phyloP scores from a whole-genome alignment of 1,140 invertebrate species.

The Brachionus calyciflorus region DNA sequence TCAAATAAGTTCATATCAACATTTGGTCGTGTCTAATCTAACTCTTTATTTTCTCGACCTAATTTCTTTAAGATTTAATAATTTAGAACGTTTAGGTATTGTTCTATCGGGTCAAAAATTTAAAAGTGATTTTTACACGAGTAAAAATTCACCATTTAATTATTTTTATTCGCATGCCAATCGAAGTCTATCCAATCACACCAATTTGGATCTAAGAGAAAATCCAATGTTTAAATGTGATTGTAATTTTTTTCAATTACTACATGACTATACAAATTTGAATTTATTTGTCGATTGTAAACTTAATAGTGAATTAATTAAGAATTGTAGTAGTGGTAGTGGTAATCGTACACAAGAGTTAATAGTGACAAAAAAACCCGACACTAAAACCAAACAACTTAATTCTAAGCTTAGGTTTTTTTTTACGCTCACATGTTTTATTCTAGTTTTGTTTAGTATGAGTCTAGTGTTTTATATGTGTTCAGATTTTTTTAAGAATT shows the following conservation, averaged over 20 bases:
- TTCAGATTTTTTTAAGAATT: conserved; percentile 12
- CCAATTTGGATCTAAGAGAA: not conserved
- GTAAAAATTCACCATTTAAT: conserved; percentile 14
- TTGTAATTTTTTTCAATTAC: not conserved
- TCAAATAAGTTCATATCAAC: not conserved
- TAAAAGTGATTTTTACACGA: conserved; percentile 11
- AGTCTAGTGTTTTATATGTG: not conserved
- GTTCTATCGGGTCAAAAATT: conserved; percentile 22
- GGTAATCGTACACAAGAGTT: not conserved
- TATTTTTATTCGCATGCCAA: not conserved
- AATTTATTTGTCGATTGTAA: not conserved
- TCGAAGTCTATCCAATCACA: not conserved
- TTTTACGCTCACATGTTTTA: not conserved
- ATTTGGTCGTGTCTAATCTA: conserved; percentile 7
- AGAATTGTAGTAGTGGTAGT: conserved; percentile 2
- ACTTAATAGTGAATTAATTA: not conserved
- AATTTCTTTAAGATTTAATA: not conserved
- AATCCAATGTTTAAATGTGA: conserved; percentile 32
- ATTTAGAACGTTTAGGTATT: not conserved
- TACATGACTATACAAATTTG: not conserved
- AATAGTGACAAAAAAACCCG: not conserved
- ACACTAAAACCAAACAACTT: not conserved
- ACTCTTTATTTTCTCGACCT: not conserved
- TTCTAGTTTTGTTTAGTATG: not conserved
- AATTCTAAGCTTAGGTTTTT: not conserved